Conservation (phyloP, 2,888 invertebrate genomes). For the Reticulitermes lucifugus region DNA sequence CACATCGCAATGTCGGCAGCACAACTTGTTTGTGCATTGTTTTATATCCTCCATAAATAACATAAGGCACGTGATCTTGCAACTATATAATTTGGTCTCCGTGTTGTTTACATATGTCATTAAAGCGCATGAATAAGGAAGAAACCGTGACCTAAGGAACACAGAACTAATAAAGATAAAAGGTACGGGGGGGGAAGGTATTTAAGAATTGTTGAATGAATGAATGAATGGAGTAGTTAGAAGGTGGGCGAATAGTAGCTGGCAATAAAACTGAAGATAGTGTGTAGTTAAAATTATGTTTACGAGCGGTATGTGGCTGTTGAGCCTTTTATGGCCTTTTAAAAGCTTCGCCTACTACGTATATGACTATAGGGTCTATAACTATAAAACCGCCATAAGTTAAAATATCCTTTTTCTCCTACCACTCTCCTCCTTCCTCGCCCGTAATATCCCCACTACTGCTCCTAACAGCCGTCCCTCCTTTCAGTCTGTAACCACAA, state of each 20-base stretch:
- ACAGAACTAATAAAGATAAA: slow-evolving; percentile 25
- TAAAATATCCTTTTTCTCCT: slow-evolving; percentile 34
- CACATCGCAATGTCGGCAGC: background rate
- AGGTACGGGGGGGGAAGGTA: background rate
- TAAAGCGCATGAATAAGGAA: slow-evolving; percentile 18
- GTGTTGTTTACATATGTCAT: slow-evolving; percentile 19
- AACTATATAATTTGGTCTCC: background rate
- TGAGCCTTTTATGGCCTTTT: slow-evolving; percentile 48
- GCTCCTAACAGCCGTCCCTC: slow-evolving; percentile 3
- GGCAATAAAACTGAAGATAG: slow-evolving; percentile 23
- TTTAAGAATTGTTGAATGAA: background rate
- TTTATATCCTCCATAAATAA: slow-evolving; percentile 39
- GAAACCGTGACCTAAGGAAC: slow-evolving; percentile 13
- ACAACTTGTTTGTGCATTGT: slow-evolving; percentile 31
- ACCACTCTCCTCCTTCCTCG: background rate
- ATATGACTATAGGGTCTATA: slow-evolving; percentile 37
- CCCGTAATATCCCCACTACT: background rate
- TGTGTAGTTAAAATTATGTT: slow-evolving; percentile 39
- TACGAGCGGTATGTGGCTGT: slow-evolving; percentile 41
- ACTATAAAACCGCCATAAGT: slow-evolving; percentile 41
- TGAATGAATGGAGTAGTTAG: slow-evolving; percentile 26
- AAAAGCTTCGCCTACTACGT: slow-evolving; percentile 34
- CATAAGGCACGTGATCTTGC: background rate
- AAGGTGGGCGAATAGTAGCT: slow-evolving; percentile 20
- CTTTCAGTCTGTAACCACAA: slow-evolving; percentile 31